These are phyloP conservation scores for Drosophila baimaii DNA, from an alignment of 1,140 invertebrate species.

Conservation along the genomic window DNA sequence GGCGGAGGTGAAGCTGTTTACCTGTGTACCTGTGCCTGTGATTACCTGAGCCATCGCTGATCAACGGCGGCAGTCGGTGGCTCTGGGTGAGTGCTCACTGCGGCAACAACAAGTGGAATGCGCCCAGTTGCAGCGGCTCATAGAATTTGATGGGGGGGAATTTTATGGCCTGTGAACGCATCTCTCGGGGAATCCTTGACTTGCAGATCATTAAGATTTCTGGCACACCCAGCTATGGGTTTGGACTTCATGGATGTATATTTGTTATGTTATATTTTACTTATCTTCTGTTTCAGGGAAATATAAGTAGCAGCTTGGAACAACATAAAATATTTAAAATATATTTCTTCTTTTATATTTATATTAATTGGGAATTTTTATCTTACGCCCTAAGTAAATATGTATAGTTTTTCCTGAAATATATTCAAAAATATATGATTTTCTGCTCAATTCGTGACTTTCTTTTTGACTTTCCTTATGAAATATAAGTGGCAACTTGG, in stretches of 20 bases:
- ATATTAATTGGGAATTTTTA: no score
- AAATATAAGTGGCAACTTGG: no score
- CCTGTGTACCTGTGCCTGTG: constrained; percentile 1
- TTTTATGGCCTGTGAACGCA: constrained; percentile 26
- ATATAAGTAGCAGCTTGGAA: no score
- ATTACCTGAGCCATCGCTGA: constrained; percentile 34
- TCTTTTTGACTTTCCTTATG: no score
- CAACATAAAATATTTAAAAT: no score
- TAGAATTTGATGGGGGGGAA: not conserved
- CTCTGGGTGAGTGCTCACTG: constrained; percentile 52
- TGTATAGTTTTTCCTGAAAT: no score
- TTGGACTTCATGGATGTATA: no score
- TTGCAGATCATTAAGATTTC: constrained; percentile 9
- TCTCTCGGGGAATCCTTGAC: constrained; percentile 17
- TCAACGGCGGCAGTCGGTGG: constrained; percentile 21
- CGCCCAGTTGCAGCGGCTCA: constrained; percentile 17
- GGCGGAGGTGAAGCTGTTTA: not conserved
- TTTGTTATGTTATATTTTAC: not conserved
- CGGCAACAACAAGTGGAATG: constrained; percentile 43
- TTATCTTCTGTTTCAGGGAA: not conserved
- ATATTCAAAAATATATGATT: no score
- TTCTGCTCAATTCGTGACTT: no score
- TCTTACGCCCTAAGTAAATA: no score
- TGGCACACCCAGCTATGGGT: not conserved
- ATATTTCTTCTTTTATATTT: no score